Evolutionary conservation across 2,797 vertebrate species (phyloP).

Genomic region (Echiichthys vipera): DNA sequence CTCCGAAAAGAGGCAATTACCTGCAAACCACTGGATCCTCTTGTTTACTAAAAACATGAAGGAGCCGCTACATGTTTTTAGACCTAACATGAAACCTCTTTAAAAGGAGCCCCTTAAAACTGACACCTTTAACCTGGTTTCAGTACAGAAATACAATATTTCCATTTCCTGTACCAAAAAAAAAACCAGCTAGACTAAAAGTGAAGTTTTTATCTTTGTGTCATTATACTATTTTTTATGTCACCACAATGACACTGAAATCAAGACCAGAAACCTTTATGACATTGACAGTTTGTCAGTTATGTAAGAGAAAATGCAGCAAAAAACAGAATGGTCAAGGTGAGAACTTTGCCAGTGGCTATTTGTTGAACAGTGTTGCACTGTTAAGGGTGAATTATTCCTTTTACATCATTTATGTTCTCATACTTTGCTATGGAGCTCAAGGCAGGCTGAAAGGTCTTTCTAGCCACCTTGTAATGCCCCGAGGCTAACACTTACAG

Average conservation of each 20-base stretch:
- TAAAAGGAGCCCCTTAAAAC: background rate
- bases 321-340: background rate
- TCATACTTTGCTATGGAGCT: constrained; percentile 25
- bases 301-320: background rate
- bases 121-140: background rate
- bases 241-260: background rate
- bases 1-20: background rate
- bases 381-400: background rate
- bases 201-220: background rate
- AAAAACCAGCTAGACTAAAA: background rate
- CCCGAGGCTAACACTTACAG: constrained; percentile 36
- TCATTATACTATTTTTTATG: background rate
- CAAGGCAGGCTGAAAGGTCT: constrained; percentile 40
- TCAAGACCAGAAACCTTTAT: background rate
- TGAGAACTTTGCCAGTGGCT: background rate
- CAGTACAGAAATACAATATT: background rate
- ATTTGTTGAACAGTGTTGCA: background rate
- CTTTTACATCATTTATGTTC: background rate
- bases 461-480: constrained; percentile 51
- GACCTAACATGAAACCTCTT: background rate
- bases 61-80: background rate
- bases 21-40: background rate
- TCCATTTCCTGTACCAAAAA: background rate
- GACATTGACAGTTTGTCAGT: background rate
- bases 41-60: background rate